Evolutionary conservation across 2,113 vertebrate genomes (phyloP).

Genomic region (Odocoileus hemionus): DNA sequence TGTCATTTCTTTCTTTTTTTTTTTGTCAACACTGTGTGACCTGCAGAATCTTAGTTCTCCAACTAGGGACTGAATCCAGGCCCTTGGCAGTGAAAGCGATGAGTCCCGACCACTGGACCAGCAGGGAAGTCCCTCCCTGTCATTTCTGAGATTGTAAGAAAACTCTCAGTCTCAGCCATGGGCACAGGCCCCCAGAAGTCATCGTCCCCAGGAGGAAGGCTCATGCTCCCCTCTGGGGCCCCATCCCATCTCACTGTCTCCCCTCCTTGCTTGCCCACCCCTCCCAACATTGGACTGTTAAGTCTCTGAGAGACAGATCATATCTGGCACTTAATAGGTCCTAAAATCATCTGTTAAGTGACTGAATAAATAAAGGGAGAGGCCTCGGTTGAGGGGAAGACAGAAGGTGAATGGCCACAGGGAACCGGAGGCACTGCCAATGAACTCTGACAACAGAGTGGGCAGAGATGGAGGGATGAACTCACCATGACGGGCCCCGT

Average conservation of each 20-base stretch:
- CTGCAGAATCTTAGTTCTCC: neutral
- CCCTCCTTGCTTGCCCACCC: neutral
- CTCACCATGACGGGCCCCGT: slow-evolving; percentile 96
- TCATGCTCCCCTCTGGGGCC: neutral
- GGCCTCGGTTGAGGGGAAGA: neutral
- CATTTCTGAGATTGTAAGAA: slow-evolving; percentile 2
- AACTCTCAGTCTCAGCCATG: neutral
- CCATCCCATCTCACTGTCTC: neutral
- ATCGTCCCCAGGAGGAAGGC: neutral
- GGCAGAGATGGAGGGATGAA: neutral
- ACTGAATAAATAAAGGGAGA: neutral
- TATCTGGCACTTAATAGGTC: neutral
- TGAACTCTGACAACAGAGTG: neutral
- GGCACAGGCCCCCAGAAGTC: neutral
- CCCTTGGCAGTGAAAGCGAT: neutral
- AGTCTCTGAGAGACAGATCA: neutral
- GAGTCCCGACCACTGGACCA: neutral
- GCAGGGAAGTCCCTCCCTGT: neutral
- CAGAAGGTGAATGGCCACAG: neutral
- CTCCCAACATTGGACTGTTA: neutral
- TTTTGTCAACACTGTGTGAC: neutral
- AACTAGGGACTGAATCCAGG: neutral
- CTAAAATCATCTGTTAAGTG: neutral
- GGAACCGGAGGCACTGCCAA: neutral
- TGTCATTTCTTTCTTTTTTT: neutral